Evolutionary conservation across 2,797 vertebrate species (phyloP).

Genomic region (Phoeniculus purpureus): DNA sequence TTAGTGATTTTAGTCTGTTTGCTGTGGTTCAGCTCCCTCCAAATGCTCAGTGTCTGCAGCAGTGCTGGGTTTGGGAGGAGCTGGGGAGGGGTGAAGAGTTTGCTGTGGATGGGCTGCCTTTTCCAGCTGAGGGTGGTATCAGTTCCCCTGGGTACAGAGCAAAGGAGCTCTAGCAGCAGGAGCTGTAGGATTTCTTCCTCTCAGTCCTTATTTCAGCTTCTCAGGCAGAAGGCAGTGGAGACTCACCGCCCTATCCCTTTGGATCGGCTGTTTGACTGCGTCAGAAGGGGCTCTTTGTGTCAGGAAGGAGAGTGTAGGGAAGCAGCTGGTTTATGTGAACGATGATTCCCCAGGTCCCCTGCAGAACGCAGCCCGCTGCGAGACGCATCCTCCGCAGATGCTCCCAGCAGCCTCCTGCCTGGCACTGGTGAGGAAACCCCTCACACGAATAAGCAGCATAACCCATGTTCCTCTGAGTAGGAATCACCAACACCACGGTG

Average conservation of each 20-base stretch:
- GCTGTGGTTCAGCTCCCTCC: accelerated
- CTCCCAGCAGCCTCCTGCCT: not conserved
- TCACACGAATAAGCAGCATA: not conserved
- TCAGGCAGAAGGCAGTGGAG: not conserved
- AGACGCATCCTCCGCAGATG: not conserved
- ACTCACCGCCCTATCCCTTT: not conserved
- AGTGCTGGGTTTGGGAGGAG: accelerated
- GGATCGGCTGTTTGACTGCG: not conserved
- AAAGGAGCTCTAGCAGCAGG: not conserved
- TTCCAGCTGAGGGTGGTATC: not conserved
- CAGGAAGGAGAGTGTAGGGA: not conserved
- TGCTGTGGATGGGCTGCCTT: not conserved
- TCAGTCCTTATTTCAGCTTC: not conserved
- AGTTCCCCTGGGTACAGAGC: not conserved
- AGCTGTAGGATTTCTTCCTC: not conserved
- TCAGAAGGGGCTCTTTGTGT: not conserved
- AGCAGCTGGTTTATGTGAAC: accelerated
- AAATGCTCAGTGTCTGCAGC: accelerated
- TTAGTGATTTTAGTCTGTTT: accelerated
- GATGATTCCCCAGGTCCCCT: not conserved
- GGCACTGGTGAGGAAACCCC: accelerated
- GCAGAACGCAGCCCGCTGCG: not conserved
- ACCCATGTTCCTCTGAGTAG: accelerated
- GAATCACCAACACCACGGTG: accelerated
- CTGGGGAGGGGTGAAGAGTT: not conserved